Evolutionary conservation across 1,140 invertebrate species (phyloP), one percentile per base, ranked within the genome.

Genomic region (Holotrichia oblita): DNA sequence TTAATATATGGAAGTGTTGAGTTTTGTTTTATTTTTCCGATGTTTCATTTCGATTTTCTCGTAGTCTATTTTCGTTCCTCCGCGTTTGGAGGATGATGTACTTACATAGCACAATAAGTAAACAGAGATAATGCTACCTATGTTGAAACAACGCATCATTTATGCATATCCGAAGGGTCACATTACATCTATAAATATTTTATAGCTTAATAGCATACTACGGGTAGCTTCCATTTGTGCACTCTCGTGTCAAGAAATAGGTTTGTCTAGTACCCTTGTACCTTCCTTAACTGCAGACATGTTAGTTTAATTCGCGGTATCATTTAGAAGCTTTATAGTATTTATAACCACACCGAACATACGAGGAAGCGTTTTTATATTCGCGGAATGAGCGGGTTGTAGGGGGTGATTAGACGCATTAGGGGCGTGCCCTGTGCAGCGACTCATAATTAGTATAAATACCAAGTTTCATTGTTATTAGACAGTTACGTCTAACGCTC

Each of bases 161-260:
- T 48, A 48, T 48, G 12, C 44, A 48, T 48, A 0, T n/a, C 44
- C 12, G 12, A 48, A 48, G 44, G 44, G 44, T 48, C 44, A n/a
- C 44, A 48, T 48, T 48, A 48, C 44, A 14, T 4, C 3, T n/a
- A 48, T 48, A 48, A 48, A 48, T 48, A 48, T 48, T 48, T 48
- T 48, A 48, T 48, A 48, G 44, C 44, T 48, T 48, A 48, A 48
- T 48, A 48, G 44, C 12, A 48, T 48, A 48, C n/a, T 14, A 14
- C 44, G 44, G 12, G n/a, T n/a, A n/a, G 44, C 41, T 48, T 48
- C 44, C 44, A 48, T 48, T 48, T 48, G 44, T 48, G 44, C n/a
- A 48, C 12, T 48, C n/a, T n/a, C n/a, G n/a, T 48, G 44, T 12
- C 1, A 48, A 12, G 44, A 48, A n/a, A 48, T 48, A 12, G 44